phyloP scores from a whole-genome alignment of 2,113 vertebrate genomes.

The Lamprotornis superbus region DNA sequence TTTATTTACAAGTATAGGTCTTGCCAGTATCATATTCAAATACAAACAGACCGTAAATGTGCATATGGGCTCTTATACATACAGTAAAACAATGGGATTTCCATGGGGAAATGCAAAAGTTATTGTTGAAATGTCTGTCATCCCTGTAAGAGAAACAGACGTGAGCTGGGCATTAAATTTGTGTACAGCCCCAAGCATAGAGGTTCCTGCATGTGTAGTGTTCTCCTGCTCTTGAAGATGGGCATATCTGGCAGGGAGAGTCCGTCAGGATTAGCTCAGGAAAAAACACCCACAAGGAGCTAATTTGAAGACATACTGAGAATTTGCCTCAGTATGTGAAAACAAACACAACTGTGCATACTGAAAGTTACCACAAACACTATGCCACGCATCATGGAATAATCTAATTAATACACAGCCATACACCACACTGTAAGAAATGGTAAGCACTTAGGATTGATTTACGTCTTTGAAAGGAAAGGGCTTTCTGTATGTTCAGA shows the following conservation, averaged over 20 bases:
- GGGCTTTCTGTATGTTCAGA: constrained; percentile 42
- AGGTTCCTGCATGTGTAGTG: constrained; percentile 62
- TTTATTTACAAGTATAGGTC: constrained; percentile 62
- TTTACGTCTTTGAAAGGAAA: constrained; percentile 65
- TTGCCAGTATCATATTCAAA: constrained; percentile 37
- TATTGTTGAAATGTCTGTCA: constrained; percentile 77
- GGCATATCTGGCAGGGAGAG: constrained; percentile 76
- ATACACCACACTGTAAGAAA: constrained; percentile 38
- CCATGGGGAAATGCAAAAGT: constrained; percentile 67
- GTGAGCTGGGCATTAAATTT: constrained; percentile 81
- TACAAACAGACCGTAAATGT: constrained; percentile 6
- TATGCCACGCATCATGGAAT: constrained; percentile 59
- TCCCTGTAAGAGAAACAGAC: constrained; percentile 75
- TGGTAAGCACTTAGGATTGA: constrained; percentile 68
- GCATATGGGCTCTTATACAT: constrained; percentile 40
- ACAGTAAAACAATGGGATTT: constrained; percentile 58
- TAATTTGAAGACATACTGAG: constrained; percentile 81
- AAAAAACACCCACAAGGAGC: constrained; percentile 78
- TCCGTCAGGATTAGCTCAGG: constrained; percentile 79
- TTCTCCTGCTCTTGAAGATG: constrained; percentile 77
- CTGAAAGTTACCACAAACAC: constrained; percentile 67
- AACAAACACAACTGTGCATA: constrained; percentile 73
- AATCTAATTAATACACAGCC: constrained; percentile 77
- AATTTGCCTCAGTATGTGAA: constrained; percentile 76
- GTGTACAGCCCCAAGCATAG: constrained; percentile 80